Evolutionary conservation across 2,113 vertebrate species (phyloP), one percentile per base, ranked within the genome.

Genomic region (Platichthys flesus): DNA sequence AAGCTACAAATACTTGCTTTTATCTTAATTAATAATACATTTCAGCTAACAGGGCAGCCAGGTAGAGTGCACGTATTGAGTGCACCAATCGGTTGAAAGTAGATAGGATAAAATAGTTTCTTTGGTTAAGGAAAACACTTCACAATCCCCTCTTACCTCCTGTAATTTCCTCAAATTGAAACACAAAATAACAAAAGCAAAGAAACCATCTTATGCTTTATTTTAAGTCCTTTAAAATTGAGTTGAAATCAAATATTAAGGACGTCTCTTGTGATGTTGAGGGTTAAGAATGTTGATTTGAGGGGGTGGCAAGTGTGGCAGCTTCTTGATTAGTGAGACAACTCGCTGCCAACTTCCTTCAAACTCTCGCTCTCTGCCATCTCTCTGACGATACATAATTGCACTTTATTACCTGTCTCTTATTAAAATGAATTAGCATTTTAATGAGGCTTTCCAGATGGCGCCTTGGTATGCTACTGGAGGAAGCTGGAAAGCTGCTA

Each of bases 371-470:
- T 85, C 88, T 74, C 78, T 84, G 81, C 86, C 86, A 82, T 91
- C 89, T 89, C 91, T 89, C 86, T 78, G 85, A 89, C 85, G 85
- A 93, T 92, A 94, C 91, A 86, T 95, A 95, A 96, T 95, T 96
- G 94, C 91, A 94, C 92, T 93, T 95, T 95, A 95, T 96, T 95
- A 95, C 92, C 89, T 90, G 91, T 91, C 92, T 93, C 90, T 94
- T 95, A 95, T 96, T 95, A 95, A 94, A 95, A 95, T 88, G 93
- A 93, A 96, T 96, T 95, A 95, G 94, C 95, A 95, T 96, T 94
- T 95, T 93, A 93, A 91, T 86, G 91, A 94, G 92, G 62, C 86
- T 86, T 86, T 94, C 90, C 92, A 94, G 94, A 94, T 94, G 93
- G 93, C 62, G 82, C 82, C 85, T 90, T 88, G 86, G 91, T 93